Evolutionary conservation across 64 coral and sea anemone species (phyloP), one percentile per base, ranked within the genome.

Genomic region (Actinia equina): DNA sequence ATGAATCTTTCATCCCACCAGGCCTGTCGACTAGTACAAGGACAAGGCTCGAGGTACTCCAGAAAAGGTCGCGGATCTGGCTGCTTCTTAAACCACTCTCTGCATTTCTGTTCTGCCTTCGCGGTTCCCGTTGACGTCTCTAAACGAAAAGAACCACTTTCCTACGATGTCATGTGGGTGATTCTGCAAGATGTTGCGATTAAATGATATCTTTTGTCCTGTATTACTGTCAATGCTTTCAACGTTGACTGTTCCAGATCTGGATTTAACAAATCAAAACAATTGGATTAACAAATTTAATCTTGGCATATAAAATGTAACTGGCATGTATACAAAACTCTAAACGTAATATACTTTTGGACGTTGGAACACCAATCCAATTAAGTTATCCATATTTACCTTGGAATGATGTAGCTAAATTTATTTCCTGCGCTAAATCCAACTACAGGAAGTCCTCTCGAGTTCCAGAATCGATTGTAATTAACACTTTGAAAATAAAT

Each of bases 21-120:
- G 18, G 78, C 88, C 46, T 89, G 88, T 69, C 88, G 79, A 49
- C 60, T 44, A 60, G 58, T 83, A 55, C 88, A 89, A 70, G 88
- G 88, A 74, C 88, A 89, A 52, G 88, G 88, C 55, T 89, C 86
- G 30, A 87, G 65, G 67, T 77, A 87, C 77, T 87, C 86, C 14
- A 74, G 64, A 45, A 54, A 87, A 12, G 71, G 71, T 6, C 86
- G 62, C 25, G 86, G 86, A 87, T 87, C 86, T 77, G 86, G 86
- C 65, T 87, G 86, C 64, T 27, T 54, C 27, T 87, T 87, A 55
- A 87, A 87, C 86, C 86, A 87, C 8, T 30, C 22, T 55, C 51
- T 87, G 59, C 86, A 87, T 30, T 77, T 74, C 25, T 77, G 62
- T 45, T 74, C 52, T 71, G 17, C 86, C 44, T 4, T 87, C 2